These are phyloP conservation scores for Gerris lacustris DNA, from an alignment of 2,888 invertebrate genomes.

Conservation along the genomic window DNA sequence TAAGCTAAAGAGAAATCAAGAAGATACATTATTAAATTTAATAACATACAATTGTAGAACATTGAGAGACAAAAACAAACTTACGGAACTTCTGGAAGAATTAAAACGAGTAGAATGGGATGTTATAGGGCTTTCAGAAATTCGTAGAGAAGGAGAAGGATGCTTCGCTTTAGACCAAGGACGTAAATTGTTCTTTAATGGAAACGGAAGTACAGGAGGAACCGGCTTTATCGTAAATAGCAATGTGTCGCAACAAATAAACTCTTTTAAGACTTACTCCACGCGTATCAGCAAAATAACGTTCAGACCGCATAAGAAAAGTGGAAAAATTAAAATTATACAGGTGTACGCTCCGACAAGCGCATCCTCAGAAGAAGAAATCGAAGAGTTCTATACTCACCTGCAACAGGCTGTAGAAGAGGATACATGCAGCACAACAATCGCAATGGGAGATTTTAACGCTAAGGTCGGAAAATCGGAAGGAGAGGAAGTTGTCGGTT, in stretches of 20 bases:
- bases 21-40: background rate
- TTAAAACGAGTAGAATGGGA: background rate
- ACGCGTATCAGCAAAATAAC: background rate
- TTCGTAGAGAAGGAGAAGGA: slow-evolving; percentile 2
- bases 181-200: background rate
- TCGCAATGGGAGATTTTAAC: background rate
- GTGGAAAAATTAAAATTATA: background rate
- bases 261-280: background rate
- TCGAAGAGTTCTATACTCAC: background rate
- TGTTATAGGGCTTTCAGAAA: background rate
- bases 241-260: background rate
- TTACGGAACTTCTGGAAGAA: background rate
- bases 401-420: background rate
- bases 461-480: background rate
- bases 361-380: background rate
- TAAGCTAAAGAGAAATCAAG: too few species aligned
- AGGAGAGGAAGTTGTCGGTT: background rate
- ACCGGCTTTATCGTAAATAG: background rate
- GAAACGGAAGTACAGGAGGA: background rate
- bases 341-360: slow-evolving; percentile 1
- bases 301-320: background rate
- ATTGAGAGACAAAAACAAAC: background rate
- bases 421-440: background rate
- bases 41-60: slow-evolving; percentile 2
- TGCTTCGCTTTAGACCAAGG: background rate